Evolutionary conservation across 2,888 invertebrate genomes (phyloP), one percentile per base, ranked within the genome.

Genomic region (Scaptomyza reducta): DNA sequence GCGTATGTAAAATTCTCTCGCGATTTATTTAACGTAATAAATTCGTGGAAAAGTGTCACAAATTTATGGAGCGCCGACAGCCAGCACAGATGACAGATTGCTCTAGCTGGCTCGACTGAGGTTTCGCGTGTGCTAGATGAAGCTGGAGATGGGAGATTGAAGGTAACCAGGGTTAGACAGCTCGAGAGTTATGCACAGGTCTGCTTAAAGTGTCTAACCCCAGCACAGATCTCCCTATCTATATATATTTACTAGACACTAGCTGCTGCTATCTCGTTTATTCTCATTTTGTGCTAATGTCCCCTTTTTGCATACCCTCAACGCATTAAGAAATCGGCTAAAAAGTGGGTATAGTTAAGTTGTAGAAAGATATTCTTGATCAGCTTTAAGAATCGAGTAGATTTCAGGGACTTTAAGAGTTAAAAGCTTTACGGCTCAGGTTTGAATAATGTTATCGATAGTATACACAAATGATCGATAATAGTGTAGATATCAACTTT

Each of bases 41-140:
- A 84, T 84, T 88, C 68, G 78, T 73, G 67, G 61, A 74, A 84
- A 88, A 84, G 88, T 86, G 87, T 88, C 88, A 83, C 84, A 88
- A 88, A 86, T 88, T 84, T 86, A 86, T 88, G 87, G 63, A 82
- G 64, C 77, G 82, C 61, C 75, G 66, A 81, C 78, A 74, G 68
- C 67, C 50, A 57, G 66, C 73, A 56, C 75, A 70, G 87, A 82
- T 82, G 82, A 82, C 85, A 78, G 87, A 82, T 82, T 77, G 87
- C 65, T 69, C 55, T 64, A 51, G 47, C 54, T 87, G 67, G 45
- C 45, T 53, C 46, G 41, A 29, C 14, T 50, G 51, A 45, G 50
- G 41, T 18, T 44, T 29, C 9, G 46, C 3, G 13, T 18, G 10
- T 11, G 16, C 40, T 14, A 11, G 45, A 11, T 14, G 47, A 5